Conservation (phyloP, 2,888 invertebrate genomes). For the Rapana venosa region DNA sequence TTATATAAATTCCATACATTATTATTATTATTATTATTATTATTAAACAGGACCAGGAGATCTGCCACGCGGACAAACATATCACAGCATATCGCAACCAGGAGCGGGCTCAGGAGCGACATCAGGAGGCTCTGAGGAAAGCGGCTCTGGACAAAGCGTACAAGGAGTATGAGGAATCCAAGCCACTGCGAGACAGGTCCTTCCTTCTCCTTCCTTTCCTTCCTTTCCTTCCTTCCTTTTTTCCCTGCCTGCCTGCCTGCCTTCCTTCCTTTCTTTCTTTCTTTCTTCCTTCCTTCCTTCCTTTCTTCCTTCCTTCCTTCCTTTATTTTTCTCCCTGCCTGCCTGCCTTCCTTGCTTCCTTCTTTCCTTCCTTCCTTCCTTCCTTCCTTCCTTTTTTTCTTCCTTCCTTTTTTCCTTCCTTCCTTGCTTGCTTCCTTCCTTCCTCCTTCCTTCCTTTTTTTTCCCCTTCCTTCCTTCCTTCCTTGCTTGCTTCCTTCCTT, state of each 20-base stretch:
- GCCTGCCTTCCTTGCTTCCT: too few species aligned
- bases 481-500: too few species aligned
- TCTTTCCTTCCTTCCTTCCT: too few species aligned
- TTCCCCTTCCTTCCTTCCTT: too few species aligned
- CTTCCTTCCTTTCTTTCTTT: too few species aligned
- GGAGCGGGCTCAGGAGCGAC: slow-evolving; percentile 61
- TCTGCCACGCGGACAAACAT: slow-evolving; percentile 44
- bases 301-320: too few species aligned
- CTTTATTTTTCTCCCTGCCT: too few species aligned
- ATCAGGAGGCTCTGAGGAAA: slow-evolving; percentile 64
- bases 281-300: too few species aligned
- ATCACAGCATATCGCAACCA: slow-evolving; percentile 57
- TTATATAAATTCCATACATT: neutral
- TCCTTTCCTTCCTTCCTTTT: neutral
- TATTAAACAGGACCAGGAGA: slow-evolving; percentile 17
- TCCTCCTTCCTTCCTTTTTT: too few species aligned
- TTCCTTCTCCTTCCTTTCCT: neutral
- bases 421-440: too few species aligned
- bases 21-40: neutral
- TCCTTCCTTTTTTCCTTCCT: too few species aligned
- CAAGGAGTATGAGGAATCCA: slow-evolving; percentile 64
- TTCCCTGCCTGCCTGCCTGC: neutral
- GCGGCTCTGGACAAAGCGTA: slow-evolving; percentile 59
- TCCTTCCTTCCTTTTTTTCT: too few species aligned
- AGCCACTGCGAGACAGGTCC: slow-evolving; percentile 67